Percentiles rank a stretch among this genome's conserved stretches.
phyloP scores from a whole-genome alignment of 2,888 invertebrate species.

The Reticulitermes lucifugus region DNA sequence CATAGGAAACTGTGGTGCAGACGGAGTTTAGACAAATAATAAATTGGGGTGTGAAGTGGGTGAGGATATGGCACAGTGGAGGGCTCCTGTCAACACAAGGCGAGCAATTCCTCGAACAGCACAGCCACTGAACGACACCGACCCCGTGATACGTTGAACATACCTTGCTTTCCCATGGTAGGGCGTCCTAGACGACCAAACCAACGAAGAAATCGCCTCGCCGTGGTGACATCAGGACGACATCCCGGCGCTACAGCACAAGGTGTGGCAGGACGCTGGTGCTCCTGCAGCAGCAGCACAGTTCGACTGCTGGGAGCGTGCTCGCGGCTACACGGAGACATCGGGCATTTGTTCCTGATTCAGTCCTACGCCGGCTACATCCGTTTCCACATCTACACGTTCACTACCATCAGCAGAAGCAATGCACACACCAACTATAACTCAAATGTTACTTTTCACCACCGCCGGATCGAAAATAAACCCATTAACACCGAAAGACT shows the following conservation, averaged over 20 bases:
- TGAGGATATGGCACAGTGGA: too few species aligned
- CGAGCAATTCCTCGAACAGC: too few species aligned
- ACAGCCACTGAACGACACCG: too few species aligned
- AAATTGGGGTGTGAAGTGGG: too few species aligned
- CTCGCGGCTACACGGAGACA: constrained; percentile 33
- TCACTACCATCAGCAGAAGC: neutral
- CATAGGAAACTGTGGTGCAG: too few species aligned
- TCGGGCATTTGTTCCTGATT: neutral
- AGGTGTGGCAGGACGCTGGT: constrained; percentile 16
- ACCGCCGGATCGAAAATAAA: too few species aligned
- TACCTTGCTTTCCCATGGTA: constrained; percentile 66
- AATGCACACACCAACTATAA: too few species aligned
- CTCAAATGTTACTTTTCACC: too few species aligned
- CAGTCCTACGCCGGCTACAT: neutral
- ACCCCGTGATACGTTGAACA: neutral
- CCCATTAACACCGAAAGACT: too few species aligned
- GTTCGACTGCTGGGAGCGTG: constrained; percentile 23
- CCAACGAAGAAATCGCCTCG: constrained; percentile 68
- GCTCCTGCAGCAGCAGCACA: constrained; percentile 17
- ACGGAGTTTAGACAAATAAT: too few species aligned
- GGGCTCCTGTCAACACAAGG: too few species aligned
- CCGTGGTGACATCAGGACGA: constrained; percentile 58
- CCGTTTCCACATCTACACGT: constrained; percentile 8
- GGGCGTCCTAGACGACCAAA: constrained; percentile 68
- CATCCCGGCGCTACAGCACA: neutral